phyloP scores from a whole-genome alignment of 2,888 invertebrate genomes.

The Tetropium fuscum region DNA sequence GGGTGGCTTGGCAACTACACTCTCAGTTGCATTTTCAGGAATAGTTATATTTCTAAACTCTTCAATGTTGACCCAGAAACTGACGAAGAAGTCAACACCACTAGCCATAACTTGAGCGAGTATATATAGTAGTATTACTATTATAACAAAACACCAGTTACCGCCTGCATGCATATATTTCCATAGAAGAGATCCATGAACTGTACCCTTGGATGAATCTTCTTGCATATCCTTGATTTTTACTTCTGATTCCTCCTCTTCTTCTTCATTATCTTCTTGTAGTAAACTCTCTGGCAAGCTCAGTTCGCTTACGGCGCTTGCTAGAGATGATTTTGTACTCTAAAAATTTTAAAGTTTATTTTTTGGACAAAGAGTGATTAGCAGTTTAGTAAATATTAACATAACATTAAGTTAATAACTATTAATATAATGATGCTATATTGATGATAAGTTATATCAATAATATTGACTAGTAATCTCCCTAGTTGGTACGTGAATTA shows the following conservation, averaged over 20 bases:
- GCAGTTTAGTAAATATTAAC: no score
- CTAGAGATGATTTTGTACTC: neutral
- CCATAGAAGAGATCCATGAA: slow-evolving; percentile 71
- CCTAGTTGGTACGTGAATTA: no score
- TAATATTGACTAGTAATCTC: no score
- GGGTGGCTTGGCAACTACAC: slow-evolving; percentile 15
- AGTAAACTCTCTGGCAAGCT: neutral
- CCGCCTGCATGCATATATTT: slow-evolving; percentile 70
- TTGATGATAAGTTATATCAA: no score
- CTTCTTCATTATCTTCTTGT: slow-evolving; percentile 34
- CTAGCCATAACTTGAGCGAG: slow-evolving; percentile 75
- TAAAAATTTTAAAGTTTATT: no score
- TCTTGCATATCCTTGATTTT: slow-evolving; percentile 72
- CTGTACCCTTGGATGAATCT: slow-evolving; percentile 69
- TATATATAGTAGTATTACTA: slow-evolving; percentile 69
- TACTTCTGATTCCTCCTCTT: slow-evolving; percentile 56
- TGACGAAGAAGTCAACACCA: slow-evolving; percentile 80
- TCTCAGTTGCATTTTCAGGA: slow-evolving; percentile 23
- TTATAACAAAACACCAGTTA: slow-evolving; percentile 68
- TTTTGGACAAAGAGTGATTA: no score
- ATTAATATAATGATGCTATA: no score
- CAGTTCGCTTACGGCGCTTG: neutral
- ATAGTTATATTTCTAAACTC: slow-evolving; percentile 43
- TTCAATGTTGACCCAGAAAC: slow-evolving; percentile 72
- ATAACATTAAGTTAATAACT: no score